Evolutionary conservation across 1,140 invertebrate genomes (phyloP).

Genomic region (Drosophila subobscura): DNA sequence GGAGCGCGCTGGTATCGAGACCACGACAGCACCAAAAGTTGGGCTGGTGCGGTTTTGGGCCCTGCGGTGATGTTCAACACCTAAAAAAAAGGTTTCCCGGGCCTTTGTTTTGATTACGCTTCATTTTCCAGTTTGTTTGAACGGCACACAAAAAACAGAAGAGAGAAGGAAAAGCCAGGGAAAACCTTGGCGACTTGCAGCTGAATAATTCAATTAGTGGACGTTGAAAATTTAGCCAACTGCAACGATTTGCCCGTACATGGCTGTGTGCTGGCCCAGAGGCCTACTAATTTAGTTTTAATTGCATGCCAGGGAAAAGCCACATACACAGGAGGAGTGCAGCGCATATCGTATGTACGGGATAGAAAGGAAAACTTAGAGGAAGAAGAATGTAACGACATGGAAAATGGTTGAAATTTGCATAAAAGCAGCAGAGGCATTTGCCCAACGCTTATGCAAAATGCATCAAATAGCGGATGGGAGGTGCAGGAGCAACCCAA

Average conservation of each 20-base stretch:
- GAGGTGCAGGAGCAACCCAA: conserved; percentile 12
- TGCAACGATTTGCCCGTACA: conserved; percentile 30
- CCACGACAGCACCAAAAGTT: conserved; percentile 48
- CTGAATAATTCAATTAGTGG: conserved; percentile 76
- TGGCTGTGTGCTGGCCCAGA: conserved; percentile 46
- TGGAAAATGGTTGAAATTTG: conserved; percentile 77
- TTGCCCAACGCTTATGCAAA: conserved; percentile 79
- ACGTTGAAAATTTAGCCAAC: conserved; percentile 46
- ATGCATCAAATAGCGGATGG: conserved; percentile 64
- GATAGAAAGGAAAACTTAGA: conserved; percentile 36
- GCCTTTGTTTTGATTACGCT: conserved; percentile 54
- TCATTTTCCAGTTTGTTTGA: conserved; percentile 41
- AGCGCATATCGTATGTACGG: conserved; percentile 23
- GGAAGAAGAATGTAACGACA: conserved; percentile 75
- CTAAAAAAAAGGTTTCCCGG: conserved; percentile 56
- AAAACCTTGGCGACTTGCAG: conserved; percentile 59
- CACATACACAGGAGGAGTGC: conserved; percentile 11
- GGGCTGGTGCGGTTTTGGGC: conserved; percentile 58
- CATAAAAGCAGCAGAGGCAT: conserved; percentile 81
- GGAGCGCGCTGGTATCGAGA: too few species aligned
- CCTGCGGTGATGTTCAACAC: conserved; percentile 79
- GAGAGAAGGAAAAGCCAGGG: too few species aligned
- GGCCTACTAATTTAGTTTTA: conserved; percentile 81
- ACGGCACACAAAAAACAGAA: neutral
- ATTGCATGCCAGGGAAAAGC: conserved; percentile 66